Evolutionary conservation across 2,113 vertebrate species (phyloP), one percentile per base, ranked within the genome.

Genomic region (Anseranas semipalmata): DNA sequence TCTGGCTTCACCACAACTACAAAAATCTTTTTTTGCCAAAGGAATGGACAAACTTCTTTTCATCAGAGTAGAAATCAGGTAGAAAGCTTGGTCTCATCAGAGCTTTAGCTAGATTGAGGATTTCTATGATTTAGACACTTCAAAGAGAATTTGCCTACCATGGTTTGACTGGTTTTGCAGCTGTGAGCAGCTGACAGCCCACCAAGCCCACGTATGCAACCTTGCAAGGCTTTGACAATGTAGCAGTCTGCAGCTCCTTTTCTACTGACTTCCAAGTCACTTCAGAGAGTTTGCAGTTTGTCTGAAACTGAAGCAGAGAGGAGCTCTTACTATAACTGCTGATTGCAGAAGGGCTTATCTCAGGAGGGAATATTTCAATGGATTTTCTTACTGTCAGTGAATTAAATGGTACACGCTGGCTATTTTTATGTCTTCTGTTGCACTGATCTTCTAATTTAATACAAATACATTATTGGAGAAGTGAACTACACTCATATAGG

Each of bases 241-340:
- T 45, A 48, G 59, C 21, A 18, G 41, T 55, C 77, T 75, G 30
- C 48, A 87, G 91, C 46, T 67, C 65, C 87, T 67, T 63, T 84
- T 78, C 27, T 89, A 66, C 80, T 89, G 55, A 74, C 84, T 94
- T 90, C 60, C 70, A 58, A 75, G 37, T 65, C 56, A 81, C 70
- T 39, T 53, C 68, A 43, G 52, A 70, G 70, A 84, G 12, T 56
- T 56, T 52, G 60, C 65, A 88, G 41, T 86, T 89, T 72, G 55
- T 89, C 92, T 95, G 94, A 95, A 92, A 96, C 65, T 56, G 24
- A 92, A 95, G 76, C 53, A 67, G 60, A 81, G 60, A 85, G 60
- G 20, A 85, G 39, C 22, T 84, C 75, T 87, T 14, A 62, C 66
- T 89, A 56, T 63, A 76, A 72, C 68, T 75, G 70, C 70, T 56